Evolutionary conservation across 2,888 invertebrate genomes (phyloP), one percentile per base, ranked within the genome.

Genomic region (Limnephilus auricula): DNA sequence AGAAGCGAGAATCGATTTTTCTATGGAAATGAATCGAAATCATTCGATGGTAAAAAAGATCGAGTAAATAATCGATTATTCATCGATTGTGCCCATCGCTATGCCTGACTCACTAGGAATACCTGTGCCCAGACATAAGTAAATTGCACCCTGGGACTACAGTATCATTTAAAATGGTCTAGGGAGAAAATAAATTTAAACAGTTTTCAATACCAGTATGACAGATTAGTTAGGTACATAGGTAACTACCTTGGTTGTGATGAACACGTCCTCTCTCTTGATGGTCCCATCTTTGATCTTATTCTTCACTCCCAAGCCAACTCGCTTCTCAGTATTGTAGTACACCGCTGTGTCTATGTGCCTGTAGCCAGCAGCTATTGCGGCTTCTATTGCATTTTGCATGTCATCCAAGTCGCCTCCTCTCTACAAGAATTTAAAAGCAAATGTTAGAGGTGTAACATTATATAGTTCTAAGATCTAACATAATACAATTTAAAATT

Each of bases 271-370:
- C 34, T 96, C 95, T 40, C 97, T 94, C 91, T 94, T 95, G 25
- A 96, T 93, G 0, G 93, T 94, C 2, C 96, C 96, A 34, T 96
- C 95, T 0, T 93, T 93, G 18, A 96, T 94, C 94, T 96, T 96
- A 13, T 94, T 95, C 40, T 94, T 94, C 18, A 97, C 92, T 0
- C 95, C 96, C 30, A 94, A 93, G 0, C 97, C 97, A 40, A 97
- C 96, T 95, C 96, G 96, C 2, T 94, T 93, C 93, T 96, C 96
- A 10, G 96, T 96, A 31, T 95, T 94, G 94, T 97, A 97, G 34
- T 96, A 95, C 93, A 94, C 95, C 0, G 97, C 97, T 90, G 97
- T 96, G 94, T 97, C 97, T 79, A 97, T 95, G 93, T 96, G 97
- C 0, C 97, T 95, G 94, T 97, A 97, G 0, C 97, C 97, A 0